Evolutionary conservation across 2,797 vertebrate genomes (phyloP), one percentile per base, ranked within the genome.

Genomic region (Melanitta fusca): DNA sequence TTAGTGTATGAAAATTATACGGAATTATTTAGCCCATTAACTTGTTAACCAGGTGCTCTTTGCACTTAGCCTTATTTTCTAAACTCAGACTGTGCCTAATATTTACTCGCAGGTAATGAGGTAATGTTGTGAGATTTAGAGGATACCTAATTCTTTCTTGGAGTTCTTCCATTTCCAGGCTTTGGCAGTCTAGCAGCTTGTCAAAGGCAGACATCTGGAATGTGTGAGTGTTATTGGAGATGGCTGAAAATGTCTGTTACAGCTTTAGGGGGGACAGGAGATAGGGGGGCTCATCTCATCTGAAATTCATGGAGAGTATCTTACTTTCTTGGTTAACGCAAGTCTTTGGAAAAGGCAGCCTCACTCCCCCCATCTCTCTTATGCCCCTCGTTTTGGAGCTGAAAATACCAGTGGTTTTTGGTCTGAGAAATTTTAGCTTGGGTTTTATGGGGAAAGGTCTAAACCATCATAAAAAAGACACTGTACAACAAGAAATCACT

Each of bases 61-160:
- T 73, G 75, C 25, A 49, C 64, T 95, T 93, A 78, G 75, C 73
- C 68, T 95, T 92, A 30, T 93, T 96, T 95, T 95, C 88, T 96
- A 49, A 93, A 61, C 66, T 91, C 41, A 24, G 69, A 8, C 38
- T 83, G 13, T 93, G 83, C 56, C 75, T 84, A 91, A 74, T 95
- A 94, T 89, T 96, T 96, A 93, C 69, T 92, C 73, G 49, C 85
- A 88, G 83, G 49, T 93, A 91, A 91, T 91, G 74, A 88, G 53
- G 77, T 85, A 72, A 85, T 69, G 66, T 84, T 91, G 36, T 85
- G 81, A 91, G 57, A 69, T 51, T 72, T 72, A 93, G 80, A 89
- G 71, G 57, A 93, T 70, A 84, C 82, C 91, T 95, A 94, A 94
- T 80, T 96, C 80, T 91, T 96, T 85, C 75, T 89, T 87, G 95